Conservation (phyloP, 2,113 vertebrate genomes). For the Chaetorhynchus papuensis region DNA sequence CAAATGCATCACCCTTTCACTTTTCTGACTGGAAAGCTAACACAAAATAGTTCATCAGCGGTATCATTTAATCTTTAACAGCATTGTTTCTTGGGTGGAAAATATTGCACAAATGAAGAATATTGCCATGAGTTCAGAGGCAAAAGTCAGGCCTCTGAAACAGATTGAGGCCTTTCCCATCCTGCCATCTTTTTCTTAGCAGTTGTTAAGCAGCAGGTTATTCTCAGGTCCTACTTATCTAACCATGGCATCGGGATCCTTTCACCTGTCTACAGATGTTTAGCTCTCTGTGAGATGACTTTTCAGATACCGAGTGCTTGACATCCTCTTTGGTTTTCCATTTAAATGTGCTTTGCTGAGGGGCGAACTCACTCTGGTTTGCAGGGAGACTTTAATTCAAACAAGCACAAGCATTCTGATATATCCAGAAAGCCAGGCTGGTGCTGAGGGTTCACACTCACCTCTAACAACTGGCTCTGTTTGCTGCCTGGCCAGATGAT, state of each 20-base stretch:
- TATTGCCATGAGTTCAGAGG: not conserved
- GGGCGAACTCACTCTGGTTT: not conserved
- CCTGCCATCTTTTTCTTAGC: not conserved
- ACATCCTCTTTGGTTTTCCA: not conserved
- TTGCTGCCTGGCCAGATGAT: not conserved
- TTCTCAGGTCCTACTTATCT: not conserved
- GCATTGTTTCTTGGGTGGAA: not conserved
- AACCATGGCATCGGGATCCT: not conserved
- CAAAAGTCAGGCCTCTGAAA: not conserved
- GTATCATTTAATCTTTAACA: not conserved
- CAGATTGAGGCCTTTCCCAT: not conserved
- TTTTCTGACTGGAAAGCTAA: conserved; percentile 6
- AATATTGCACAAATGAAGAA: not conserved
- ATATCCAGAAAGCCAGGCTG: not conserved
- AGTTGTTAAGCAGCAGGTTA: not conserved
- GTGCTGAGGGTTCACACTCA: not conserved
- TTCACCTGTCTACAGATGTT: not conserved
- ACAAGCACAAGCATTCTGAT: not conserved
- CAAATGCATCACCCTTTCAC: conserved; percentile 8
- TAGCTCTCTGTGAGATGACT: not conserved
- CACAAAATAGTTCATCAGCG: not conserved
- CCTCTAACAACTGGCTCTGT: not conserved
- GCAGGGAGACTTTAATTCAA: not conserved
- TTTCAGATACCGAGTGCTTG: not conserved
- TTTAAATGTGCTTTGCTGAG: not conserved